Conservation (phyloP, 2,797 vertebrate species). For the Okamejei kenojei region DNA sequence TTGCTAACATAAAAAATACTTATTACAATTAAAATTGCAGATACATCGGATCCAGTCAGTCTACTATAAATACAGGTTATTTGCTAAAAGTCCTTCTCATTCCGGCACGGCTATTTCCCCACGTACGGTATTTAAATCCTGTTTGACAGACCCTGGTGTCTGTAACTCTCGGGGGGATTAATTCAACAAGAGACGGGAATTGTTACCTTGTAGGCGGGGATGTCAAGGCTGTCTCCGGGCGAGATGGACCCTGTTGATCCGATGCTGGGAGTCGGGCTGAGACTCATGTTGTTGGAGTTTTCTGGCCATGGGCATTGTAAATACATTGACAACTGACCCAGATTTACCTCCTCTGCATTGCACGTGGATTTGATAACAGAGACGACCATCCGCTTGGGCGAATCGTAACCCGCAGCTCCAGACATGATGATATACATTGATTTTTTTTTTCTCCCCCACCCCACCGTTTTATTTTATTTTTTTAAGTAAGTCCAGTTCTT, state of each 20-base stretch:
- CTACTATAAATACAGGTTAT: not conserved
- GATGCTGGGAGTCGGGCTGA: constrained; percentile 9
- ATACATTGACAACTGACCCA: constrained; percentile 10
- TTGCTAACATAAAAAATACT: not conserved
- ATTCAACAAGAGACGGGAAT: not conserved
- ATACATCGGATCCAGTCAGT: not conserved
- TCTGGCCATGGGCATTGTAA: constrained; percentile 12
- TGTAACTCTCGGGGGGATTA: not conserved
- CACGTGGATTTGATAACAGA: constrained; percentile 21
- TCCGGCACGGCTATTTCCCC: not conserved
- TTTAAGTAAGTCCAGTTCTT: not conserved
- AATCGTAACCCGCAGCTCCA: not conserved
- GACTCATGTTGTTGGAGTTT: not conserved
- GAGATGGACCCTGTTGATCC: not conserved
- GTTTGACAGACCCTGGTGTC: not conserved
- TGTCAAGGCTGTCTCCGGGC: not conserved
- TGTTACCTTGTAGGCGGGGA: constrained; percentile 6
- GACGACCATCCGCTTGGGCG: not conserved
- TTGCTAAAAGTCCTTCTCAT: too few species aligned
- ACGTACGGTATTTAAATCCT: too few species aligned
- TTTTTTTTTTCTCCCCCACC: not conserved
- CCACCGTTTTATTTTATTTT: not conserved
- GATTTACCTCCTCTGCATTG: not conserved
- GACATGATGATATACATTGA: constrained; percentile 36
- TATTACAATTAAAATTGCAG: too few species aligned